Conservation (phyloP, 2,113 vertebrate genomes). For the Gobius niger region DNA sequence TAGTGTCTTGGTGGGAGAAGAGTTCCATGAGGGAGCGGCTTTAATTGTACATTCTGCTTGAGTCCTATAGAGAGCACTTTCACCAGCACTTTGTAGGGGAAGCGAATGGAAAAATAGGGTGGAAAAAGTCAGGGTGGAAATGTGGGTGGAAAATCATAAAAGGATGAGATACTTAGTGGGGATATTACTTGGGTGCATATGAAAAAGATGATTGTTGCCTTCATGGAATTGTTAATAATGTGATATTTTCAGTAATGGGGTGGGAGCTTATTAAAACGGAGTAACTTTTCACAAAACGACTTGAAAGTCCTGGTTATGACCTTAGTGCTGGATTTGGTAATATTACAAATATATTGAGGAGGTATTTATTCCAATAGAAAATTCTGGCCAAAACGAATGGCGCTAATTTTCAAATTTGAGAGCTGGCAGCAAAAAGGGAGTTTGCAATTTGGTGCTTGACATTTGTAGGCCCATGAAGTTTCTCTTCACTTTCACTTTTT, state of each 20-base stretch:
- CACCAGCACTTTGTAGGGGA: conserved; percentile 47
- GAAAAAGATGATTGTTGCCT: conserved; percentile 14
- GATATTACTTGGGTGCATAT: conserved; percentile 25
- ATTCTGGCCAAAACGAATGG: background rate
- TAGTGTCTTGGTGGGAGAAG: conserved; percentile 64
- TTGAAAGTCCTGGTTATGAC: background rate
- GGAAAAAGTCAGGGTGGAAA: conserved; percentile 32
- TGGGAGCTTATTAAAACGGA: conserved; percentile 14
- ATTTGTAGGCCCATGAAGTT: no score
- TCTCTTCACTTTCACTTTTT: no score
- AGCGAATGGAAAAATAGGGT: conserved; percentile 49
- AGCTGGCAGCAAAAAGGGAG: no score
- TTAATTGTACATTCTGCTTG: conserved; percentile 72
- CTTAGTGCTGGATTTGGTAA: background rate
- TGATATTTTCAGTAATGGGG: conserved; percentile 32
- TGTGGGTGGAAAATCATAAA: conserved; percentile 47
- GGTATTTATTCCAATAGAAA: background rate
- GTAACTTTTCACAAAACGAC: conserved; percentile 11
- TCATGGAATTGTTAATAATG: conserved; percentile 31
- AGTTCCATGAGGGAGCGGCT: conserved; percentile 61
- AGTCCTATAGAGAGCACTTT: conserved; percentile 66
- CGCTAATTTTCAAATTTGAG: background rate
- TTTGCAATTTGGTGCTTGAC: no score
- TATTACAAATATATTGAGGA: background rate
- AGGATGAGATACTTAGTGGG: conserved; percentile 34